Evolutionary conservation across 2,113 vertebrate genomes (phyloP).

Genomic region (Ibidorhyncha struthersii): DNA sequence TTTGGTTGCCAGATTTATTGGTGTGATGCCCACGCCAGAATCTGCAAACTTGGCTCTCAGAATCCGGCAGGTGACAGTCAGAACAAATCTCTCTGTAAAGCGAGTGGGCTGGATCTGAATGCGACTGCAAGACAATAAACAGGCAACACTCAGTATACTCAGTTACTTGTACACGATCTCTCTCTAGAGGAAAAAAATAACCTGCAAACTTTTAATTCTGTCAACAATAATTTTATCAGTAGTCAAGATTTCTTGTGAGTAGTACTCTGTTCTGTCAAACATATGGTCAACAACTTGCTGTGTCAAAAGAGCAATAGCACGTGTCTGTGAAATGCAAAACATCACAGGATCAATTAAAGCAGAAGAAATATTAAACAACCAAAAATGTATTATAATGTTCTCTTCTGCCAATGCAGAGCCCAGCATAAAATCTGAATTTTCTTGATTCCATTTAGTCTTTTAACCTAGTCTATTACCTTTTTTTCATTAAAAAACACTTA

Average conservation of each 20-base stretch:
- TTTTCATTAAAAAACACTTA: background rate
- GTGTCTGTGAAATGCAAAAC: background rate
- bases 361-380: background rate
- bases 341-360: background rate
- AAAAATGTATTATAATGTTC: background rate
- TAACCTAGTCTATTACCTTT: background rate
- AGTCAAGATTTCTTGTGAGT: background rate
- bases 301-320: background rate
- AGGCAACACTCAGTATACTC: background rate
- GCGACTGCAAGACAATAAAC: background rate
- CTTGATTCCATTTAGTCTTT: background rate
- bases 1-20: background rate
- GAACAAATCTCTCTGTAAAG: background rate
- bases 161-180: background rate
- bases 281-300: conserved; percentile 27
- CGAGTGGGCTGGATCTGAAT: background rate
- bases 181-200: background rate
- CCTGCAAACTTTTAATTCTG: background rate
- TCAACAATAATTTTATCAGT: background rate
- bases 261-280: background rate
- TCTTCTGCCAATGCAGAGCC: background rate
- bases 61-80: background rate
- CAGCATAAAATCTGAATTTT: background rate
- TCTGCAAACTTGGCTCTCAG: background rate
- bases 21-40: background rate